These are phyloP conservation scores for Pangasius djambal DNA, from an alignment of 2,797 vertebrate species.

Conservation along the genomic window DNA sequence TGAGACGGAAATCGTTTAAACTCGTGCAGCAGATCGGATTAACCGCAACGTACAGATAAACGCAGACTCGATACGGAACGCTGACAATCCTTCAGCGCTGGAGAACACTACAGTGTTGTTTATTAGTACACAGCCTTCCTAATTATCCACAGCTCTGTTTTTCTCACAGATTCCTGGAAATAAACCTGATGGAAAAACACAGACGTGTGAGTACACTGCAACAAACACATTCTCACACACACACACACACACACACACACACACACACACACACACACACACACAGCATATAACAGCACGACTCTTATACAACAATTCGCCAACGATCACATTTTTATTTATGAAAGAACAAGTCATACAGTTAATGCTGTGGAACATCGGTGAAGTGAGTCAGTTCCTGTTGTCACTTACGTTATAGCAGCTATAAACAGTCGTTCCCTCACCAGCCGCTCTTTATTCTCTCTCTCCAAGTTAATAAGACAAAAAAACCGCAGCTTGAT, in stretches of 20 bases:
- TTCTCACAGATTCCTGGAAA: constrained; percentile 57
- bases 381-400: neutral
- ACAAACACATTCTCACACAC: neutral
- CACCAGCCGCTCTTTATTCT: neutral
- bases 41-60: neutral
- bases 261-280: neutral
- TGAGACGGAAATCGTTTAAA: neutral
- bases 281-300: neutral
- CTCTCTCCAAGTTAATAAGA: neutral
- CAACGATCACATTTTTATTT: neutral
- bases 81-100: neutral
- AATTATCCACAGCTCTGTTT: constrained; percentile 62
- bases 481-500: neutral
- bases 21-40: too few relatives aligned
- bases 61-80: neutral
- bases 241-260: neutral
- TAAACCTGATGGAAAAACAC: neutral
- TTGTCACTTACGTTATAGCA: neutral
- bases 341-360: neutral
- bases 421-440: neutral
- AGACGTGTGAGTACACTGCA: neutral
- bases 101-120: neutral
- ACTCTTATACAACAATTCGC: neutral
- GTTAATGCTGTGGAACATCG: neutral
- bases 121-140: constrained; percentile 33